Evolutionary conservation across 2,113 vertebrate species (phyloP), one percentile per base, ranked within the genome.

Genomic region (Stegastes partitus): DNA sequence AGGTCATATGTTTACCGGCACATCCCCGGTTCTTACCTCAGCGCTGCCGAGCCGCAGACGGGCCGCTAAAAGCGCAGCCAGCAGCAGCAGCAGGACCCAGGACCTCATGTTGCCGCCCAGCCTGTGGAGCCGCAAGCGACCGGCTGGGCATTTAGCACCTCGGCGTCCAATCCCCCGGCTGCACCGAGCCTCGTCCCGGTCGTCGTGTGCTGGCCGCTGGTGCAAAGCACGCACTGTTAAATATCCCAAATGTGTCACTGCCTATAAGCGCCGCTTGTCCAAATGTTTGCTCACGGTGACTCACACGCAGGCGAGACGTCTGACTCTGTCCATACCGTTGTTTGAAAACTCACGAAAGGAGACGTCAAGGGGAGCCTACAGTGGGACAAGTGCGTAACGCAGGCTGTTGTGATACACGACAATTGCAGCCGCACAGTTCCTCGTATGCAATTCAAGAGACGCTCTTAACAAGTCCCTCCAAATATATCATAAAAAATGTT

Each of bases 31-130:
- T 68, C 93, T 94, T 92, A 95, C 94, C 94, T 95, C 92, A 85
- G 93, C 86, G 84, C 86, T 59, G 75, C 88, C 83, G 47, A 88
- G 83, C 74, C 85, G 86, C 87, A 92, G 83, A 77, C 77, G 85
- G 62, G 88, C 88, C 84, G 86, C 86, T 23, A 92, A 81, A 72
- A 93, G 87, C 75, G 90, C 89, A 61, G 86, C 75, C 77, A 94
- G 87, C 83, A 93, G 91, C 82, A 89, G 81, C 90, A 94, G 90
- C 88, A 90, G 91, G 79, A 94, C 72, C 90, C 92, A 91, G 80
- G 91, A 91, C 81, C 88, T 94, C 94, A 94, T 95, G 92, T 91
- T 87, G 87, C 89, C 87, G 91, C 93, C 92, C 93, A 92, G 91
- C 90, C 92, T 90, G 92, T 87, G 85, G 91, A 92, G 90, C 83